phyloP scores from a whole-genome alignment of 2,888 invertebrate genomes.

The Gymnoscelis rufifasciata region DNA sequence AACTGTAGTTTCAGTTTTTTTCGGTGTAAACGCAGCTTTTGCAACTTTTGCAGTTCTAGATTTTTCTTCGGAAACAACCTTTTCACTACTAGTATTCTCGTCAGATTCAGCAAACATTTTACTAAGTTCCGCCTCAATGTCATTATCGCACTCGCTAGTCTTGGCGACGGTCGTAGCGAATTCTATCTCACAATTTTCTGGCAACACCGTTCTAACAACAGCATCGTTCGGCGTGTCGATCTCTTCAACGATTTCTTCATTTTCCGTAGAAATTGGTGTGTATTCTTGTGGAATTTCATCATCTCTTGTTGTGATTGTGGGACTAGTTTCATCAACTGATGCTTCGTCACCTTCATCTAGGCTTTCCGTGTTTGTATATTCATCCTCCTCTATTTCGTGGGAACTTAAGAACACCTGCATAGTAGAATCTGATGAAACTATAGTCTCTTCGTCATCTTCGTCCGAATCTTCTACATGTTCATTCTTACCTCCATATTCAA shows the following conservation, averaged over 20 bases:
- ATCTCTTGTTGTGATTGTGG: no score
- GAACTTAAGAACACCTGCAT: no score
- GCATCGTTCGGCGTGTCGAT: background rate
- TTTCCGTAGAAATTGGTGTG: background rate
- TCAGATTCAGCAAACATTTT: background rate
- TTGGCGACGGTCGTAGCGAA: slow-evolving; percentile 3
- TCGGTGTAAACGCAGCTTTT: no score
- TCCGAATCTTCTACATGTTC: no score
- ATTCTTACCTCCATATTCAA: background rate
- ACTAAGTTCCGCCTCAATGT: background rate
- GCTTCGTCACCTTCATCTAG: no score
- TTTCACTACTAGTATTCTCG: background rate
- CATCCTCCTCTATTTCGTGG: background rate
- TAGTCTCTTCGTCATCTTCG: no score
- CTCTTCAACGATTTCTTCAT: background rate
- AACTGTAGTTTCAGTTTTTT: no score
- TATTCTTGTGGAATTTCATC: background rate
- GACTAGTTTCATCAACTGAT: no score
- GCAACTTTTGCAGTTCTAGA: no score
- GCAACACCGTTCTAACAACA: slow-evolving; percentile 1
- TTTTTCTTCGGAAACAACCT: no score
- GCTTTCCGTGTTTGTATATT: background rate
- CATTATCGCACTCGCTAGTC: background rate
- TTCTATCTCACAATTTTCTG: slow-evolving; percentile 9
- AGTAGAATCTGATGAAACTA: no score